Conservation (phyloP, 2,888 invertebrate species). For the Drosophila rubida region DNA sequence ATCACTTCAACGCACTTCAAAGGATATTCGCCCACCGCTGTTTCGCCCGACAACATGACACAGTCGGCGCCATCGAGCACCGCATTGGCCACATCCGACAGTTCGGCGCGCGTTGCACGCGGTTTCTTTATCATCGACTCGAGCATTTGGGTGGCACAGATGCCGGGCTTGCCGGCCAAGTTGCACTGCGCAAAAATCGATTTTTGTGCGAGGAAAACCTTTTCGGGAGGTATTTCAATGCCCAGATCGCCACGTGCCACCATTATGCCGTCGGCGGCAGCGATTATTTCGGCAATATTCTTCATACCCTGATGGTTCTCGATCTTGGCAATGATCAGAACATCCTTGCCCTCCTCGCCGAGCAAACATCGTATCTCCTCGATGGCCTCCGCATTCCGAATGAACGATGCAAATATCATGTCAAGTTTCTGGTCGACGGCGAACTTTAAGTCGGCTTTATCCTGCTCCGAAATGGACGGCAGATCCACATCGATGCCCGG, state of each 20-base stretch:
- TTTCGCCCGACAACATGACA: conserved; percentile 99
- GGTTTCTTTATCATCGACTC: conserved; percentile 99
- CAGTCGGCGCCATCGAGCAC: conserved; percentile 98
- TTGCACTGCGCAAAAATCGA: conserved; percentile 98
- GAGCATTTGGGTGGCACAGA: conserved; percentile 99
- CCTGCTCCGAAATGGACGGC: conserved; percentile 98
- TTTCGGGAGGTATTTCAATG: conserved; percentile 98
- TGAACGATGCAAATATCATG: conserved; percentile 98
- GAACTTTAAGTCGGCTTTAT: conserved; percentile 94
- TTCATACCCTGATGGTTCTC: conserved; percentile 98
- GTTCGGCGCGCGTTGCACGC: conserved; percentile 97
- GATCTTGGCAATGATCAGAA: conserved; percentile 98
- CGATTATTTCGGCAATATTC: conserved; percentile 96
- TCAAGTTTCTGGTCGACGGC: conserved; percentile 93
- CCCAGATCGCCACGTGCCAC: conserved; percentile 99
- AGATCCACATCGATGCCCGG: conserved; percentile 96
- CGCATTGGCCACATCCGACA: conserved; percentile 98
- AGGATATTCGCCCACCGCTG: conserved; percentile 98
- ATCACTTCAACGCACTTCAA: conserved; percentile 94
- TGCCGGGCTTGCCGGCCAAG: conserved; percentile 96
- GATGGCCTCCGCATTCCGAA: conserved; percentile 94
- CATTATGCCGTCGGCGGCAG: conserved; percentile 98
- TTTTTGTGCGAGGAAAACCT: conserved; percentile 98
- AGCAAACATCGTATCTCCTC: conserved; percentile 93
- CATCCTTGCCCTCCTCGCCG: conserved; percentile 94